These are phyloP conservation scores for Alfaro cultratus DNA, from an alignment of 2,797 vertebrate genomes.

Conservation along the genomic window DNA sequence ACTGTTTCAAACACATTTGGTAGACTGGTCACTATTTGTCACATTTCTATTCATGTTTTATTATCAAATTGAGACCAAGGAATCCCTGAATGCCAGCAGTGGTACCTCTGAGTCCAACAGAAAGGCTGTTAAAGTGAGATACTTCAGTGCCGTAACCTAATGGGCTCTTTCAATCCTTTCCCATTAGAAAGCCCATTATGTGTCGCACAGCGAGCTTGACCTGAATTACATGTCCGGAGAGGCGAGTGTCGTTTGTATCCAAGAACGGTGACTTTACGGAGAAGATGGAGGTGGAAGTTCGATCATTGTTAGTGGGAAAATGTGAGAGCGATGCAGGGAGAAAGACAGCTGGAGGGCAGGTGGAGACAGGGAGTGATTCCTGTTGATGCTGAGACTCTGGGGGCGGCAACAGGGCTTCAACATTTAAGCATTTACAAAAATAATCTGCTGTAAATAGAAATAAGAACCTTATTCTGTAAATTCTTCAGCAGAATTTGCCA, in stretches of 20 bases:
- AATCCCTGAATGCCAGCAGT: background rate
- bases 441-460: background rate
- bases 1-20: background rate
- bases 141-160: background rate
- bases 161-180: background rate
- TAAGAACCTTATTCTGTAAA: background rate
- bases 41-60: background rate
- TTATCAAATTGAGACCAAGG: conserved; percentile 2
- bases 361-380: background rate
- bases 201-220: background rate
- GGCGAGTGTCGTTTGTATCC: background rate
- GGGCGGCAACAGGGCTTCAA: background rate
- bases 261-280: background rate
- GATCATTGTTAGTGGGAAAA: background rate
- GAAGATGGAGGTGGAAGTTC: background rate
- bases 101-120: background rate
- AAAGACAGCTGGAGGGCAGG: background rate
- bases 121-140: conserved; percentile 5
- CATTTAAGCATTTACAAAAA: background rate
- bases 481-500: conserved; percentile 35
- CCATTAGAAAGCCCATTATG: background rate
- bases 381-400: background rate
- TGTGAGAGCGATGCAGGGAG: background rate
- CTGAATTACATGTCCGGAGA: background rate
- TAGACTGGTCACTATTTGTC: background rate